Conservation (phyloP, 1,140 invertebrate species). For the Calephelis nemesis region DNA sequence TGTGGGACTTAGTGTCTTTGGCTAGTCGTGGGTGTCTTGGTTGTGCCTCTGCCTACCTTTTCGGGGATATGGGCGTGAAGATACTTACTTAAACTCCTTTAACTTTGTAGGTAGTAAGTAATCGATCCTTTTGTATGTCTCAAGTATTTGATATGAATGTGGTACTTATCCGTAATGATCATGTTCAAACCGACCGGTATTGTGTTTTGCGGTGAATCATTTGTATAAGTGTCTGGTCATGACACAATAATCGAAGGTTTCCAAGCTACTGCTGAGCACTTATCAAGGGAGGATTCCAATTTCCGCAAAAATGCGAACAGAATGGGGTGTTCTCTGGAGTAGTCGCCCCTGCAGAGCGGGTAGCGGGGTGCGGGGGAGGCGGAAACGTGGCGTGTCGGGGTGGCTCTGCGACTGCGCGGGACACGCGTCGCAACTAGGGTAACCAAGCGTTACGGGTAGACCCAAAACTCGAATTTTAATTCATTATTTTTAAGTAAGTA, state of each 20-base stretch:
- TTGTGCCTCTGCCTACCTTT: no score
- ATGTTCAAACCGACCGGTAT: neutral
- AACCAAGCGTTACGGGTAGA: neutral
- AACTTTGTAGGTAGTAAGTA: no score
- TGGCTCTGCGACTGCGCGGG: constrained; percentile 55
- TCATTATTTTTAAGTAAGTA: neutral
- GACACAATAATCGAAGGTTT: constrained; percentile 35
- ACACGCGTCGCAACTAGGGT: constrained; percentile 27
- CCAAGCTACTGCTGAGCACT: constrained; percentile 30
- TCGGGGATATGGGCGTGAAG: no score
- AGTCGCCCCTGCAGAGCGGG: constrained; percentile 68
- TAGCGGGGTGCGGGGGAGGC: constrained; percentile 35
- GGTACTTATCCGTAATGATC: neutral
- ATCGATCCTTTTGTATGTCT: no score
- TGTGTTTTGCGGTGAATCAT: constrained; percentile 1
- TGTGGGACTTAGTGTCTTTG: no score
- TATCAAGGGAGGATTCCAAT: constrained; percentile 59
- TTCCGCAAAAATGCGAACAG: constrained; percentile 67
- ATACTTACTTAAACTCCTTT: no score
- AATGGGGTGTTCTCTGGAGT: constrained; percentile 50
- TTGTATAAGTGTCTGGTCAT: constrained; percentile 14
- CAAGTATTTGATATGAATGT: no score
- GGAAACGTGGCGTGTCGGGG: constrained; percentile 36
- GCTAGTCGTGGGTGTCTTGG: no score
- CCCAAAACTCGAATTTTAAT: no score